Conservation (phyloP, 2,797 vertebrate species). For the Sebastes miniatus region DNA sequence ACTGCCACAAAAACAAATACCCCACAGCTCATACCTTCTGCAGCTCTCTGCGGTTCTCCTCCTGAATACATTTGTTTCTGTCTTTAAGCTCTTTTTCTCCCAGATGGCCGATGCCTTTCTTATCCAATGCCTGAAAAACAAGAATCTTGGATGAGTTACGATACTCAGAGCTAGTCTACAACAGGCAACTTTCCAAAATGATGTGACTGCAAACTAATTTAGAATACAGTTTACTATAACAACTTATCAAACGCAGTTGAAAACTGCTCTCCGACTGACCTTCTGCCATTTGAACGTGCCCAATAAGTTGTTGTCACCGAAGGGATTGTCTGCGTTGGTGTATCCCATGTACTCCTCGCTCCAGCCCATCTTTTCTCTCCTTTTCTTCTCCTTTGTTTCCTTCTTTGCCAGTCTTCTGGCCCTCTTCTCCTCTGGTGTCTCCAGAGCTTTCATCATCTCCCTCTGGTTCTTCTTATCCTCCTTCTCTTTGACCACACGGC, state of each 20-base stretch:
- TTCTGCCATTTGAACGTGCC: conserved; percentile 99
- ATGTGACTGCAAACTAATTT: neutral
- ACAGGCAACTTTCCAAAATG: neutral
- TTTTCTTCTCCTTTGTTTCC: conserved; percentile 96
- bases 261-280: conserved; percentile 70
- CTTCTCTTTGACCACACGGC: conserved; percentile 64
- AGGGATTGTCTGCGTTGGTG: conserved; percentile 98
- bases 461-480: conserved; percentile 88
- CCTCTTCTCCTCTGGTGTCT: conserved; percentile 96
- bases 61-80: conserved; percentile 94
- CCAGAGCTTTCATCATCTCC: conserved; percentile 94
- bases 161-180: neutral
- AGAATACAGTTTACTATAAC: neutral
- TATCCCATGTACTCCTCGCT: conserved; percentile 99
- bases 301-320: conserved; percentile 96
- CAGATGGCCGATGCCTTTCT: conserved; percentile 95
- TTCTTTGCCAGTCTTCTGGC: conserved; percentile 95
- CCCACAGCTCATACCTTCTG: conserved; percentile 87
- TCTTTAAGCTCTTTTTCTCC: conserved; percentile 97
- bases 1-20: neutral
- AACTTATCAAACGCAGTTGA: neutral
- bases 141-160: neutral
- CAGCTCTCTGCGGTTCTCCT: conserved; percentile 96
- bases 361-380: conserved; percentile 99
- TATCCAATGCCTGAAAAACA: conserved; percentile 87